Evolutionary conservation across 2,797 vertebrate species (phyloP), one percentile per base, ranked within the genome.

Genomic region (Anabas testudineus): DNA sequence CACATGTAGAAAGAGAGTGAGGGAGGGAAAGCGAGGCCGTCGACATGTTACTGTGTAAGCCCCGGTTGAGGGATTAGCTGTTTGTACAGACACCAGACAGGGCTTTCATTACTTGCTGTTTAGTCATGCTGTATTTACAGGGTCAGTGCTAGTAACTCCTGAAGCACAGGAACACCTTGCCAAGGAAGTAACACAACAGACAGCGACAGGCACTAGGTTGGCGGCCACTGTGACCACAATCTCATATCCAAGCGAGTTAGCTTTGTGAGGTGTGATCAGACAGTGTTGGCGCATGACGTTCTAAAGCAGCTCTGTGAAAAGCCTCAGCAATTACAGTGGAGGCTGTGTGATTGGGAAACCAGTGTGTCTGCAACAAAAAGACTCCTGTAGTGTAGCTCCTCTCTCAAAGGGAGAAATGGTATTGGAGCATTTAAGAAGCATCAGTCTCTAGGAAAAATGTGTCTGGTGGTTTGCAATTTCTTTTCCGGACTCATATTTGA

Each of bases 111-210:
- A 91, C 76, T 80, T 60, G 76, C 83, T 84, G 76, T 83, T 94
- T 93, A 91, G 92, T 92, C 91, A 90, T 81, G 83, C 82, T 77
- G 82, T 78, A 89, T 91, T 93, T 90, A 85, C 83, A 81, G 76
- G 74, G 86, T 84, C 87, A 85, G 83, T 63, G 88, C 83, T 88
- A 77, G 78, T 81, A 87, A 74, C 79, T 87, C 66, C 72, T 80
- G 68, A 84, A 87, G 78, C 65, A 81, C 47, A 47, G 65, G 70
- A 76, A 71, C 78, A 82, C 34, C 65, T 37, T 48, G 78, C 79
- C 82, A 72, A 85, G 51, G 64, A 76, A 81, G 72, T 51, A 78
- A 77, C 73, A 80, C 54, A 66, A 69, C 76, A 56, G 58, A 48
- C 53, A 45, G 62, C 66, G 74, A 62, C 53, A 87, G 67, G 57